These are phyloP conservation scores for Holcopasites calliopsidis DNA, from an alignment of 1,140 invertebrate genomes.

Conservation along the genomic window DNA sequence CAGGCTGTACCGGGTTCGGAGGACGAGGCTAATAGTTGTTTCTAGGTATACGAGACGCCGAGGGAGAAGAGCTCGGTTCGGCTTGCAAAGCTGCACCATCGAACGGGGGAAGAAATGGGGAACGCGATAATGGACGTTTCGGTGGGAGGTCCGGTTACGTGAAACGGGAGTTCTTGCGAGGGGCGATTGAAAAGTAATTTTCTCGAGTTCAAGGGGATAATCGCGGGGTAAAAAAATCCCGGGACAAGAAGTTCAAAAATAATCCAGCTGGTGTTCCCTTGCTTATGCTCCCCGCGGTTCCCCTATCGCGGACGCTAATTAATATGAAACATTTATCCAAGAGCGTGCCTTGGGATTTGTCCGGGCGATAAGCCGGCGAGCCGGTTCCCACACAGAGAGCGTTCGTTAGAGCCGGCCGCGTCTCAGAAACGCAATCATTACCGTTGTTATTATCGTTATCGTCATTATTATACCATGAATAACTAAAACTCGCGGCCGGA, in stretches of 20 bases:
- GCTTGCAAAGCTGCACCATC: not conserved
- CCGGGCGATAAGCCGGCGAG: slow-evolving; percentile 17
- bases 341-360: slow-evolving; percentile 32
- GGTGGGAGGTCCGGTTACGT: not conserved
- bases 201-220: not conserved
- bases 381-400: slow-evolving; percentile 35
- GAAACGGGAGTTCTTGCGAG: not conserved
- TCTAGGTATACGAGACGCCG: not conserved
- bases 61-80: not conserved
- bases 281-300: too few relatives aligned
- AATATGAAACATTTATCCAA: slow-evolving; percentile 44
- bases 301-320: slow-evolving; percentile 26
- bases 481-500: slow-evolving; percentile 60
- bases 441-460: slow-evolving; percentile 65
- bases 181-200: not conserved
- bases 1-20: not conserved
- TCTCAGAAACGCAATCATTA: slow-evolving; percentile 58
- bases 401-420: slow-evolving; percentile 46
- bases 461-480: slow-evolving; percentile 64
- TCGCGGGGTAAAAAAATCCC: too few relatives aligned
- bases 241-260: too few relatives aligned
- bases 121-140: not conserved
- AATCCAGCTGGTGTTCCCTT: not conserved
- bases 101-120: not conserved
- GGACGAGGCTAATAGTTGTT: not conserved